Evolutionary conservation across 2,797 vertebrate genomes (phyloP), one percentile per base, ranked within the genome.

Genomic region (Ptychadena robeensis): DNA sequence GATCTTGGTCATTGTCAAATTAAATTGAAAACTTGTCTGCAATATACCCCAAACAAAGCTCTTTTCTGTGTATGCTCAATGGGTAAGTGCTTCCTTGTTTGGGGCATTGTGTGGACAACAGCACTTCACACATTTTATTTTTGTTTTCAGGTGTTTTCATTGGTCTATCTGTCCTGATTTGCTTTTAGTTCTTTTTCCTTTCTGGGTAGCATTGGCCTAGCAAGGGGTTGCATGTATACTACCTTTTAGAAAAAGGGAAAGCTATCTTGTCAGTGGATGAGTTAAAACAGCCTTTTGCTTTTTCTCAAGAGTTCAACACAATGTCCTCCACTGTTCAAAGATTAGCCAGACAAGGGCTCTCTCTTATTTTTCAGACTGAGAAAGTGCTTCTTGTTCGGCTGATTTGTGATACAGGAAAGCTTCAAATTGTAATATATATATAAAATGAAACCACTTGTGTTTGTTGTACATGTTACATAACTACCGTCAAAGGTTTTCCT

Each of bases 351-450:
- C 48, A 9, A 31, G 10, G n/a, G 80, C 72, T 8, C 64, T 68
- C 15, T 75, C 48, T 75, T 59, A 40, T 81, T 37, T 27, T 25
- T 31, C 6, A 15, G 4, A 31, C 18, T 40, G 34, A 71, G 81
- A 61, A 82, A 82, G 81, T 82, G 81, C 73, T 82, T 77, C 31
- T 44, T 61, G 73, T 82, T 77, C 25, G 48, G 31, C 57, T 65
- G 35, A 71, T 82, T 48, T 59, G 48, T 69, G 57, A 7, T 6
- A n/a, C 67, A 65, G 65, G 15, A 31, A 69, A 59, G 35, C 44
- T 38, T 2, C 44, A 66, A 1, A 18, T 28, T 27, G 27, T 0
- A 61, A 61, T 28, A 28, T 61, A 11, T 10, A 22, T 53, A 18
- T 22, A 22, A 22, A 53, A 2, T 1, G 44, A 53, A 48, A 37